Conservation (phyloP, 2,113 vertebrate species). For the Thomomys bottae region DNA sequence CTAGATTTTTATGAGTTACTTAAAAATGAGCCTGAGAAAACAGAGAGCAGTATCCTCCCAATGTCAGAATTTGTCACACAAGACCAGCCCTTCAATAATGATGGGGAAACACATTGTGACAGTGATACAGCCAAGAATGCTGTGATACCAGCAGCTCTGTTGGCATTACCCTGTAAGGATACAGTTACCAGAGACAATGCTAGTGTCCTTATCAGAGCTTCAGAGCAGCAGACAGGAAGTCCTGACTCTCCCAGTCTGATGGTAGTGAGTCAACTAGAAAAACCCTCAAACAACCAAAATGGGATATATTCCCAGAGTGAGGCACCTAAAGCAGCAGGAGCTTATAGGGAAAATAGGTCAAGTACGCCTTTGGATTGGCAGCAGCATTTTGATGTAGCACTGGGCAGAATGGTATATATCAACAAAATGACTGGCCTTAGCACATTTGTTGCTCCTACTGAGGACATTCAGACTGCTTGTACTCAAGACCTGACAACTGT, state of each 20-base stretch:
- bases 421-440: slow-evolving; percentile 95
- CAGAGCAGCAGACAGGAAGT: slow-evolving; percentile 64
- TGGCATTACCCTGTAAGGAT: slow-evolving; percentile 26
- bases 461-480: slow-evolving; percentile 86
- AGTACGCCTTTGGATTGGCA: slow-evolving; percentile 86
- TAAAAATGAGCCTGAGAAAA: slow-evolving; percentile 55
- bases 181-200: not conserved
- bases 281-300: slow-evolving; percentile 1
- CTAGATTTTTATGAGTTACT: slow-evolving; percentile 59
- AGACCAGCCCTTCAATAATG: not conserved
- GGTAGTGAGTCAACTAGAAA: slow-evolving; percentile 33
- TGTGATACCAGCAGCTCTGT: slow-evolving; percentile 53
- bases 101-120: not conserved
- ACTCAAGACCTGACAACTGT: slow-evolving; percentile 92
- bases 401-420: slow-evolving; percentile 91
- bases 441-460: slow-evolving; percentile 86
- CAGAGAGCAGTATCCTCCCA: not conserved
- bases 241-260: not conserved
- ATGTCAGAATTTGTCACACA: slow-evolving; percentile 19
- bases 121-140: slow-evolving; percentile 49
- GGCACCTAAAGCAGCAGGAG: not conserved
- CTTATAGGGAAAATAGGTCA: slow-evolving; percentile 46
- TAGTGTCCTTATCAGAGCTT: slow-evolving; percentile 7
- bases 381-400: slow-evolving; percentile 88
- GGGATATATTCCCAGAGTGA: slow-evolving; percentile 40